Base-by-base conservation (phyloP, 2,113 vertebrate species). In the Spheniscus mendiculus region DNA sequence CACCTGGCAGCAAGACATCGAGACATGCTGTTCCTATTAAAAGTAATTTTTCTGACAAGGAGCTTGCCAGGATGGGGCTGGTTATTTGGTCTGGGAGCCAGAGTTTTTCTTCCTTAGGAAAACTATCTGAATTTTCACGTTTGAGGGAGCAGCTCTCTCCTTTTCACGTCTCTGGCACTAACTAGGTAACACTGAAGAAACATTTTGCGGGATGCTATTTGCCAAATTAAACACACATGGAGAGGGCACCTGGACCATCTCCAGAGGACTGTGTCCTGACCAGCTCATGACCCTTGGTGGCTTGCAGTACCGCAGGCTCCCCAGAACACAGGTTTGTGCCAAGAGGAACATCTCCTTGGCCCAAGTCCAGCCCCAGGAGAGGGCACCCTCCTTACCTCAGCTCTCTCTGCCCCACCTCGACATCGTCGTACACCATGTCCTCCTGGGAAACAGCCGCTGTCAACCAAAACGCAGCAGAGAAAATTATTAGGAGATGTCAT, bases 391-490 rank as follows among this genome's bases (percentile, higher is more conserved):
- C 98, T 97, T 94, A 98, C 98, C 97, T 98, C 19, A 26, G 29
- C 25, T 94, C 92, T 76, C 47, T 97, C 78, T 78, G 82, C 34
- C 17, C 89, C 58, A 42, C n/a, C 18, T 89, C 78, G 1, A 96
- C 63, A 5, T 98, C 90, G 0, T 98, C 95, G 2, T 98, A 98
- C 53, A 97, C 70, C 1, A 7, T 59, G 50, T 87, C 79, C 49
- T 98, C 98, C 62, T 94, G 97, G 85, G 94, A 94, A 76, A 59
- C 79, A 89, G 93, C 12, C 14, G 66, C 98, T 98, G 90, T 29
- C 50, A 76, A 65, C 2, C 80, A 93, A 94, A 96, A 93, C 0
- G 2, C 20, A 88, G 45, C 23, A 61, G 22, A 56, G 50, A 36
- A 32, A 32, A 12, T 4, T 3, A 38, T 86, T 62, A 72, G 49